Evolutionary conservation across 53 echinoderm and acorn worm species (phyloP).

Genomic region (Apostichopus leukothele): DNA sequence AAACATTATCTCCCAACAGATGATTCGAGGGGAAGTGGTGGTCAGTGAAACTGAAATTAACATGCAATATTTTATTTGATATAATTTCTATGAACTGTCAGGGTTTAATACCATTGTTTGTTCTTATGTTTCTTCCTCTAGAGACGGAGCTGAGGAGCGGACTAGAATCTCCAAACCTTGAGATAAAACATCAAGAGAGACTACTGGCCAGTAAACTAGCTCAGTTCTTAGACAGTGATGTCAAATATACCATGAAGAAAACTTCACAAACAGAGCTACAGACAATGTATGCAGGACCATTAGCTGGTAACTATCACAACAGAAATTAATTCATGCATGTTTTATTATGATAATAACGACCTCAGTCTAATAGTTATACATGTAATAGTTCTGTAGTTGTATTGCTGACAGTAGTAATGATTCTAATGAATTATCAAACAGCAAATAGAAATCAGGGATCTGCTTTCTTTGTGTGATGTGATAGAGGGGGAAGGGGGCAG

Average conservation of each 20-base stretch:
- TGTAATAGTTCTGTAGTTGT: no score
- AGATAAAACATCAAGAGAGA: slow-evolving; percentile 69
- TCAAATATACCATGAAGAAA: slow-evolving; percentile 87
- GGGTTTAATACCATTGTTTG: not conserved
- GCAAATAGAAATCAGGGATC: no score
- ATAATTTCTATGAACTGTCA: no score
- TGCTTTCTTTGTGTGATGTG: no score
- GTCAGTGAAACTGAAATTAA: no score
- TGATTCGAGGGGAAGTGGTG: no score
- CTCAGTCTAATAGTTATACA: no score
- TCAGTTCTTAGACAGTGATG: slow-evolving; percentile 84
- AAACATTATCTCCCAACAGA: no score
- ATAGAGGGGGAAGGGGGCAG: no score
- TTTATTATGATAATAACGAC: not conserved
- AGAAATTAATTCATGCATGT: not conserved
- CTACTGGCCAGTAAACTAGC: slow-evolving; percentile 80
- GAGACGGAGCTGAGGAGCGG: slow-evolving; percentile 2
- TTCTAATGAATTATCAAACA: no score
- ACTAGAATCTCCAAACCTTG: slow-evolving; percentile 56
- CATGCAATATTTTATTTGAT: no score
- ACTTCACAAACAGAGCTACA: slow-evolving; percentile 68
- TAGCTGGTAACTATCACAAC: slow-evolving; percentile 36
- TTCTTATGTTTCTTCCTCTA: not conserved
- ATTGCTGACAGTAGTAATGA: no score
- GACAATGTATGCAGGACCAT: slow-evolving; percentile 72